Evolutionary conservation across 2,797 vertebrate genomes (phyloP).

Genomic region (Otolemur crassicaudatus): DNA sequence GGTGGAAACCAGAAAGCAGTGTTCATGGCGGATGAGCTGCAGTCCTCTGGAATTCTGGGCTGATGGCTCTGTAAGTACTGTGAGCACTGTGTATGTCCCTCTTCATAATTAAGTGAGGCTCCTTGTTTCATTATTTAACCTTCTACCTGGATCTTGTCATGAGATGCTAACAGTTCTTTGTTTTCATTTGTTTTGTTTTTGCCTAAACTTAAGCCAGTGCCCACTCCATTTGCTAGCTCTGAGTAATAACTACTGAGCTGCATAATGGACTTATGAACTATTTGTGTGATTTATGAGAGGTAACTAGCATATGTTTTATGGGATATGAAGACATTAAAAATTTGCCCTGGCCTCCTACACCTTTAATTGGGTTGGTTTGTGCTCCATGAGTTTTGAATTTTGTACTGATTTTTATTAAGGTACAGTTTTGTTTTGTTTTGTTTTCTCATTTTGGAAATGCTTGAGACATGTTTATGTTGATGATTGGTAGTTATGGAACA

Average conservation of each 20-base stretch:
- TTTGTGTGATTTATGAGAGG: conserved; percentile 14
- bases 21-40: background rate
- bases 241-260: background rate
- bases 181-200: conserved; percentile 30
- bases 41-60: background rate
- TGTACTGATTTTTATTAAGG: background rate
- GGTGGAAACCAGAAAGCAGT: background rate
- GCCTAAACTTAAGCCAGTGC: background rate
- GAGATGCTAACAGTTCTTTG: background rate
- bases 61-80: background rate
- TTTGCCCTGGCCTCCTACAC: background rate
- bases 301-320: background rate
- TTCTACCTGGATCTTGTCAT: background rate
- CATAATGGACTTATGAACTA: background rate
- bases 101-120: background rate
- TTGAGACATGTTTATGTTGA: conserved; percentile 19
- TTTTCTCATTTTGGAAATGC: conserved; percentile 47
- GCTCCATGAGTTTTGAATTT: conserved; percentile 24
- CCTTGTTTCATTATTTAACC: background rate
- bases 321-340: background rate
- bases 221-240: background rate
- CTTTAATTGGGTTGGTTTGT: conserved; percentile 21
- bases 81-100: background rate
- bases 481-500: conserved; percentile 36
- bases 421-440: background rate